Percentiles rank a stretch among this genome's conserved stretches.
Evolutionary conservation across 2,113 vertebrate genomes (phyloP).

Genomic region (Bettongia penicillata): DNA sequence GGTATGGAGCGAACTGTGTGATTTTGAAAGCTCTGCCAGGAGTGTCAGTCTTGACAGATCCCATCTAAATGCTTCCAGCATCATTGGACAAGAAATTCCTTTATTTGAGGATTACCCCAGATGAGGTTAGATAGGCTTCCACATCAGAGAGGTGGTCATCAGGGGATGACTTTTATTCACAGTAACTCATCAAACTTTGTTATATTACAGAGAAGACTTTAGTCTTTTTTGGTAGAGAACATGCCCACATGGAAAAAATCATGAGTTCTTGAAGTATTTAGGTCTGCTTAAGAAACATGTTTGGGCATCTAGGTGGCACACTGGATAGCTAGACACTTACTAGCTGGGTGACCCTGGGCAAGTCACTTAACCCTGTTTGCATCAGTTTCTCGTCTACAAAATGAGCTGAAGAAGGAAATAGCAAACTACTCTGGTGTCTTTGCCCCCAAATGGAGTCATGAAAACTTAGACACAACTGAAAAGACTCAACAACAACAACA

Average conservation of each 20-base stretch:
- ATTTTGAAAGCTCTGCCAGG: neutral
- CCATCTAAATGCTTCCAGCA: neutral
- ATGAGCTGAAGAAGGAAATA: neutral
- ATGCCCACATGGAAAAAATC: neutral
- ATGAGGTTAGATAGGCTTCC: neutral
- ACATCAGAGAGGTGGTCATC: neutral
- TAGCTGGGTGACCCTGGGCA: neutral
- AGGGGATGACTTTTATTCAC: neutral
- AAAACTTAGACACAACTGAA: neutral
- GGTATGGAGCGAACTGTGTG: neutral
- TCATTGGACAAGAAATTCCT: neutral
- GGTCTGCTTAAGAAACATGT: neutral
- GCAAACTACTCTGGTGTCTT: neutral
- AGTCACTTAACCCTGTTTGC: neutral
- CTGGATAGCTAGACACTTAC: neutral
- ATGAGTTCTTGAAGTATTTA: neutral
- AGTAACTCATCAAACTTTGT: neutral
- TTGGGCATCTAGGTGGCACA: neutral
- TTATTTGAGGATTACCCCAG: neutral
- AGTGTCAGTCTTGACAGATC: neutral
- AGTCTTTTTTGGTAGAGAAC: neutral
- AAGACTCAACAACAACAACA: neutral
- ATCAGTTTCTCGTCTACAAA: neutral
- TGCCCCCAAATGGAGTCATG: neutral
- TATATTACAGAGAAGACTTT: neutral